Evolutionary conservation across 2,113 vertebrate genomes (phyloP).

Genomic region (Mirza zaza): DNA sequence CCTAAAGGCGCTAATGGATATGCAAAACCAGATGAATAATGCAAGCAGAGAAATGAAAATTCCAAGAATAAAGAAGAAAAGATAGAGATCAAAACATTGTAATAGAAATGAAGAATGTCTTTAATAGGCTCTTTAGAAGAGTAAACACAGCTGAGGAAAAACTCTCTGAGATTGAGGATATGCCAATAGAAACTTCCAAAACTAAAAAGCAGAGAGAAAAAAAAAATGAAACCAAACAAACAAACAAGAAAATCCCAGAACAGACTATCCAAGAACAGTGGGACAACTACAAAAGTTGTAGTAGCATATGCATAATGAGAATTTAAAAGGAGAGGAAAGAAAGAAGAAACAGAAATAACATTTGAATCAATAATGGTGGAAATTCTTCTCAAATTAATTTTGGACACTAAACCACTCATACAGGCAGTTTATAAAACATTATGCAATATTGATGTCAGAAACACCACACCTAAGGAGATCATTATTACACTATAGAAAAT

Average conservation of each 20-base stretch:
- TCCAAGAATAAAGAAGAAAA: not conserved
- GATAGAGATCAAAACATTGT: not conserved
- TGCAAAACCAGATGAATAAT: not conserved
- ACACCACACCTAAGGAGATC: too few species aligned
- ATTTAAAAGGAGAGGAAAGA: not conserved
- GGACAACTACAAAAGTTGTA: not conserved
- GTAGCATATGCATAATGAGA: not conserved
- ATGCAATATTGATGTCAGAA: too few species aligned
- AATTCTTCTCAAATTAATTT: not conserved
- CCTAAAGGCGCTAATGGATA: not conserved
- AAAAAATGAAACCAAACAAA: not conserved
- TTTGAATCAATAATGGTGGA: not conserved
- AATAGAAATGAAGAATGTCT: not conserved
- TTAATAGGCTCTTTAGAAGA: not conserved
- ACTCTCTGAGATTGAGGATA: not conserved
- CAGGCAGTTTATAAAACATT: not conserved
- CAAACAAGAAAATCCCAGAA: too few species aligned
- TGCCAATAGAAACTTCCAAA: not conserved
- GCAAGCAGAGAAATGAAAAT: not conserved
- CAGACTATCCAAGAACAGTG: not conserved
- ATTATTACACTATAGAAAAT: too few species aligned
- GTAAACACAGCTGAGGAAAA: not conserved
- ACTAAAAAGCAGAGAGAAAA: not conserved
- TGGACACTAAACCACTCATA: not conserved
- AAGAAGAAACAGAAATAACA: not conserved